Percentiles rank a stretch among this genome's conserved stretches.
phyloP scores from a whole-genome alignment of 2,113 vertebrate genomes.

The Laticauda colubrina region DNA sequence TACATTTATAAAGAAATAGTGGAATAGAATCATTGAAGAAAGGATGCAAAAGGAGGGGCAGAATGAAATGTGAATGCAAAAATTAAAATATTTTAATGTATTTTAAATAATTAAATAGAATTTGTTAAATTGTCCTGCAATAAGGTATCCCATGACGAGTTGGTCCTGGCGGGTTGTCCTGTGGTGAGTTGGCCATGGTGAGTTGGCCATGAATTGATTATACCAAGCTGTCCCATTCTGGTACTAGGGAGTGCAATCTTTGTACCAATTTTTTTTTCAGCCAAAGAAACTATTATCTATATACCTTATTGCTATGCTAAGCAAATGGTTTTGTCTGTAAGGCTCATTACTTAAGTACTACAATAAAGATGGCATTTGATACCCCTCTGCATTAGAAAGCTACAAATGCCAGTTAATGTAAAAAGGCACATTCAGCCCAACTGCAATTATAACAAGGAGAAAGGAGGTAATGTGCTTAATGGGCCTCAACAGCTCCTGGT shows the following conservation, averaged over 20 bases:
- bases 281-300: constrained; percentile 32
- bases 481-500: neutral
- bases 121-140: too few relatives aligned
- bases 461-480: constrained; percentile 18
- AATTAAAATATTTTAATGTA: too few relatives aligned
- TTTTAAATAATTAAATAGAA: too few relatives aligned
- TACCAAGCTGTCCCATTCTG: too few relatives aligned
- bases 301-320: constrained; percentile 30
- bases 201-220: too few relatives aligned
- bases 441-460: neutral
- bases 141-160: too few relatives aligned
- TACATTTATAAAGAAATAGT: too few relatives aligned
- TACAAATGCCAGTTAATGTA: neutral
- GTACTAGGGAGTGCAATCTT: neutral
- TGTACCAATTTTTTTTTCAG: constrained; percentile 21
- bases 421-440: constrained; percentile 2
- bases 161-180: too few relatives aligned
- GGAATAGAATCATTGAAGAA: too few relatives aligned
- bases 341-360: neutral
- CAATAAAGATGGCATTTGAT: neutral
- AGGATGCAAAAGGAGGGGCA: too few relatives aligned
- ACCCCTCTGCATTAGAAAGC: constrained; percentile 3
- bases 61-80: too few relatives aligned
- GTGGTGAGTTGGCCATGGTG: too few relatives aligned
- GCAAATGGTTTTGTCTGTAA: constrained; percentile 27